A percentile compares a stretch with the other conserved stretches of the same genome.
Evolutionary conservation across 2,113 vertebrate species (phyloP).

Genomic region (Lasiurus cinereus): DNA sequence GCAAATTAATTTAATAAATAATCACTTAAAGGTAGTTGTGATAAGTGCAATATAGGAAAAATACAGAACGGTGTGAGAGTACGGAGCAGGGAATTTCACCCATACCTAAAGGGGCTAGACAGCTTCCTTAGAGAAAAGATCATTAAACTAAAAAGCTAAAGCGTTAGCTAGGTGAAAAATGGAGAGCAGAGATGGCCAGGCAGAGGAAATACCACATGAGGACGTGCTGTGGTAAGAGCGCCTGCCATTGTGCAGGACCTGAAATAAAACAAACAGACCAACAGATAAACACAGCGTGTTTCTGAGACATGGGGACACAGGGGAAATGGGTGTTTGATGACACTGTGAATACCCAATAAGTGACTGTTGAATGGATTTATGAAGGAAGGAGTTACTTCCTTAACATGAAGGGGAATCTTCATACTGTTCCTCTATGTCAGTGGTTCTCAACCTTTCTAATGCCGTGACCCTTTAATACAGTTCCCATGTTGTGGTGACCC

Average conservation of each 20-base stretch:
- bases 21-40: background rate
- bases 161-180: background rate
- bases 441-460: no score
- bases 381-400: no score
- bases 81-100: background rate
- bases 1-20: background rate
- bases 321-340: no score
- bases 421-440: background rate
- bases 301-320: background rate
- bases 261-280: background rate
- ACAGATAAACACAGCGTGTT: background rate
- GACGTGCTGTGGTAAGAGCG: background rate
- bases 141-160: background rate
- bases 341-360: background rate
- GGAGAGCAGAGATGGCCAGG: no score
- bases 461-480: no score
- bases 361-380: background rate
- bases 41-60: background rate
- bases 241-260: background rate
- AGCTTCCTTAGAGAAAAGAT: background rate
- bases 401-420: background rate
- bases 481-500: no score
- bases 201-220: background rate
- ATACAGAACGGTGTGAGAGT: rapidly evolving
- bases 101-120: background rate